phyloP scores from a whole-genome alignment of 2,797 vertebrate species.

The Urosaurus nigricauda region DNA sequence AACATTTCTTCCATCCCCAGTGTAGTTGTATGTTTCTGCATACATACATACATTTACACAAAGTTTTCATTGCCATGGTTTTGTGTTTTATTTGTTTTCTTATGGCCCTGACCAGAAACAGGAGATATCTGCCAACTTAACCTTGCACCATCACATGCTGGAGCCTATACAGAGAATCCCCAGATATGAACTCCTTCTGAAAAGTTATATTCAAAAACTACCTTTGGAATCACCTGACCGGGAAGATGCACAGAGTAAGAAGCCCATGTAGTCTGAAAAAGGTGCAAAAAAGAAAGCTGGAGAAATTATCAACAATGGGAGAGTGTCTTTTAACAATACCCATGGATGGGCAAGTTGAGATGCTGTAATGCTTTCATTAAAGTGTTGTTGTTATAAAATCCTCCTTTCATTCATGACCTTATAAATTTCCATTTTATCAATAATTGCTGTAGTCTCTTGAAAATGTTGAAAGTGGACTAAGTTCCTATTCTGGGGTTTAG shows the following conservation, averaged over 20 bases:
- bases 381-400: not conserved
- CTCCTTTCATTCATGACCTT: not conserved
- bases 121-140: slow-evolving; percentile 82
- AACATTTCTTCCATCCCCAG: no score
- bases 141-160: slow-evolving; percentile 82
- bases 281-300: not conserved
- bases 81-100: not conserved
- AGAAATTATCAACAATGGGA: not conserved
- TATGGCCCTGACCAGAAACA: slow-evolving; percentile 67
- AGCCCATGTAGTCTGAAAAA: fast-evolving
- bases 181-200: slow-evolving; percentile 89
- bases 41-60: not conserved
- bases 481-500: not conserved
- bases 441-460: not conserved
- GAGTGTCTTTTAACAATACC: not conserved
- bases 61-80: not conserved
- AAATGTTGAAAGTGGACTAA: not conserved
- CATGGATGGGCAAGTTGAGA: not conserved
- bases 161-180: slow-evolving; percentile 88
- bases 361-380: not conserved
- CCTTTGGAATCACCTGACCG: slow-evolving; percentile 80
- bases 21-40: not conserved
- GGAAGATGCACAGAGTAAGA: slow-evolving; percentile 80
- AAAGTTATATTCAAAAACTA: slow-evolving; percentile 87
- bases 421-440: not conserved